These are phyloP conservation scores for Emys orbicularis DNA, from an alignment of 2,797 vertebrate genomes.

Conservation along the genomic window DNA sequence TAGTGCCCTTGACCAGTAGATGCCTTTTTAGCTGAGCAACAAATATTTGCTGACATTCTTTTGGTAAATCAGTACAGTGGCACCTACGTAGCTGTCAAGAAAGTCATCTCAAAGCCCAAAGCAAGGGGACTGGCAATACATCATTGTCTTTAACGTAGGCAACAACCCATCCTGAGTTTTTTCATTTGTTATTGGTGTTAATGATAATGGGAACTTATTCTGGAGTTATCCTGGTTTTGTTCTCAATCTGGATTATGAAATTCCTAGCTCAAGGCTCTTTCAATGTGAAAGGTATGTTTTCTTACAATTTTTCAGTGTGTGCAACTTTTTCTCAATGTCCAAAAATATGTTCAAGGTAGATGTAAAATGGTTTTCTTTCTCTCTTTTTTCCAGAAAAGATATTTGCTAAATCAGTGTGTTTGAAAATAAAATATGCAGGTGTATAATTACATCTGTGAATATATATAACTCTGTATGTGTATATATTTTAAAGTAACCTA, in stretches of 20 bases:
- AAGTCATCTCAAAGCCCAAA: slow-evolving; percentile 8
- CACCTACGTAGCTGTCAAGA: slow-evolving; percentile 44
- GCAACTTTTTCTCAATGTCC: neutral
- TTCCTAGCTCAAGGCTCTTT: slow-evolving; percentile 42
- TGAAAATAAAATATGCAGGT: neutral
- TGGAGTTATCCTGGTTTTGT: slow-evolving; percentile 43
- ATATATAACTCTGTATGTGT: neutral
- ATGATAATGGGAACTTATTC: slow-evolving; percentile 58
- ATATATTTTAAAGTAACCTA: neutral
- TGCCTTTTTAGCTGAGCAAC: slow-evolving; percentile 59
- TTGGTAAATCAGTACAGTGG: slow-evolving; percentile 57
- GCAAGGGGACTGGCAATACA: slow-evolving; percentile 12
- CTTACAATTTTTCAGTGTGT: slow-evolving; percentile 11
- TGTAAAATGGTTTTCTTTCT: neutral
- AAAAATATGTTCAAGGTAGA: neutral
- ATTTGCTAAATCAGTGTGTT: neutral
- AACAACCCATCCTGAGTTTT: slow-evolving; percentile 9
- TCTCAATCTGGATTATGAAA: slow-evolving; percentile 41
- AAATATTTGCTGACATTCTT: slow-evolving; percentile 36
- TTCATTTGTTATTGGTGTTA: neutral
- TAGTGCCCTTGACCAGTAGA: slow-evolving; percentile 74
- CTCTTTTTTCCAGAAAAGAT: neutral
- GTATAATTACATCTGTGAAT: neutral
- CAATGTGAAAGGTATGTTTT: slow-evolving; percentile 70
- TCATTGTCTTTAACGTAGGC: neutral